Conservation (phyloP, 2,113 vertebrate species). For the Himantopus leucocephalus region DNA sequence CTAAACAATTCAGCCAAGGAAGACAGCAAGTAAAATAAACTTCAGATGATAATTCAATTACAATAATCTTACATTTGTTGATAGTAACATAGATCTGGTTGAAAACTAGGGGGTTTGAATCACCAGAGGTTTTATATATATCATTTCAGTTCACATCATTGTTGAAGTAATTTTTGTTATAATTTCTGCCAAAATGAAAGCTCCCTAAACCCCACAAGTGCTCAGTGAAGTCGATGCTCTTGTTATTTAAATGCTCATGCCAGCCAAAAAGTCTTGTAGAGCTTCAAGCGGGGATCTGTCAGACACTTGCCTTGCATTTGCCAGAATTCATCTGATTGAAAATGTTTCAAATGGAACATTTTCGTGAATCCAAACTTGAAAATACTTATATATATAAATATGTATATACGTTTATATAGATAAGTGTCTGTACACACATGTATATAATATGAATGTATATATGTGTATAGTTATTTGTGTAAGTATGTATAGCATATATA, state of each 20-base stretch:
- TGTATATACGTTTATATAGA: background rate
- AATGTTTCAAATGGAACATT: background rate
- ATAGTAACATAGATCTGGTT: background rate
- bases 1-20: background rate
- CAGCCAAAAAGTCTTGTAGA: background rate
- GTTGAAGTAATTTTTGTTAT: background rate
- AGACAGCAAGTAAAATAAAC: background rate
- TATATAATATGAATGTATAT: background rate
- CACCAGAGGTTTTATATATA: background rate
- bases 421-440: background rate
- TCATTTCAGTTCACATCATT: background rate
- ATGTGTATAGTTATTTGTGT: background rate
- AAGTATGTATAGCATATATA: background rate
- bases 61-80: background rate
- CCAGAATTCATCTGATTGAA: background rate
- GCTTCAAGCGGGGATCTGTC: background rate
- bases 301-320: background rate
- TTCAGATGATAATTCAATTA: background rate
- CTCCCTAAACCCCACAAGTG: background rate
- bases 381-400: background rate
- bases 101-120: background rate
- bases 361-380: background rate
- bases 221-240: background rate
- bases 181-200: background rate
- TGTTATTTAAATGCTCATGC: background rate